A percentile compares a stretch with the other conserved stretches of the same genome.
Conservation (phyloP, 1,140 invertebrate genomes). For the Cardiocondyla obscurior region DNA sequence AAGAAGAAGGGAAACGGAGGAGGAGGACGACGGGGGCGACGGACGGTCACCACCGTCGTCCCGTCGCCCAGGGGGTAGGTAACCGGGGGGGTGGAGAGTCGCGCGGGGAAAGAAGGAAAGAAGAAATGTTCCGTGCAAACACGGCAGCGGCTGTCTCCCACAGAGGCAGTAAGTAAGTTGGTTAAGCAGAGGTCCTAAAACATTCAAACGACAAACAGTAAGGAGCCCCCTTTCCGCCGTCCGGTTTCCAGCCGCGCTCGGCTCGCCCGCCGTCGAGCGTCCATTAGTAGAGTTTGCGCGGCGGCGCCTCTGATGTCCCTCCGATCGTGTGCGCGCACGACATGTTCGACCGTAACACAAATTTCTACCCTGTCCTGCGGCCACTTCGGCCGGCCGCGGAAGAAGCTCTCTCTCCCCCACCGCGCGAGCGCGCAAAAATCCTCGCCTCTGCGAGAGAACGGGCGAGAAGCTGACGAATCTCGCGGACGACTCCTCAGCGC, state of each 20-base stretch:
- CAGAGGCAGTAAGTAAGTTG: constrained; percentile 83
- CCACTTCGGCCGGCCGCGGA: constrained; percentile 8
- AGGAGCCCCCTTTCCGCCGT: constrained; percentile 70
- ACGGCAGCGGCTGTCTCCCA: constrained; percentile 73
- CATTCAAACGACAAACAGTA: constrained; percentile 83
- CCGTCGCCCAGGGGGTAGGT: neutral
- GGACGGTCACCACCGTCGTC: neutral
- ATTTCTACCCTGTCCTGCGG: constrained; percentile 20
- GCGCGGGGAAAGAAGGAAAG: constrained; percentile 29
- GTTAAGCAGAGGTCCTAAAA: constrained; percentile 82
- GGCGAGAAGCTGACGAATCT: neutral
- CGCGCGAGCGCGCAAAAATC: neutral
- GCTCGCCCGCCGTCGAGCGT: constrained; percentile 67
- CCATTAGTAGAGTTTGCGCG: constrained; percentile 84
- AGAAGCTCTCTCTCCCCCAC: no score
- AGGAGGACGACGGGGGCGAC: neutral
- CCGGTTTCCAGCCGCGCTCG: constrained; percentile 20
- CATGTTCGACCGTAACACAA: constrained; percentile 50
- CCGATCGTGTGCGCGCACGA: constrained; percentile 66
- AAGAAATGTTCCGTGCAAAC: constrained; percentile 60
- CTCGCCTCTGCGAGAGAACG: constrained; percentile 1
- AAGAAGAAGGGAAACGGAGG: neutral
- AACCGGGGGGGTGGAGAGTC: neutral
- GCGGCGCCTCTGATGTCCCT: constrained; percentile 81
- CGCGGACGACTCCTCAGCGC: neutral